Percentiles rank a stretch among this genome's conserved stretches.
These are phyloP conservation scores for Brachionus calyciflorus DNA, from an alignment of 1,140 invertebrate species.

Conservation along the genomic window DNA sequence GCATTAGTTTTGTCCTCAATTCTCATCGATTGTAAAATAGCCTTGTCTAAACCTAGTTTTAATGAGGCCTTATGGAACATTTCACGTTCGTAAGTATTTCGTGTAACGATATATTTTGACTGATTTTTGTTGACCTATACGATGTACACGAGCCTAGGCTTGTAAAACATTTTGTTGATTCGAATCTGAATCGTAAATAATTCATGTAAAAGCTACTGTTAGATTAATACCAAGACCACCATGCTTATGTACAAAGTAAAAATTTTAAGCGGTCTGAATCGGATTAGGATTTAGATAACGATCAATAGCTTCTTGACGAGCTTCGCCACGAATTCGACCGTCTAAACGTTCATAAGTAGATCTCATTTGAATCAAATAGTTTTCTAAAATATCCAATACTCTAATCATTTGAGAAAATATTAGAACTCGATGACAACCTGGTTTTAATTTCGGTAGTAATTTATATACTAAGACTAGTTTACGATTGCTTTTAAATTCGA, in stretches of 20 bases:
- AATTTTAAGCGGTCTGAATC: slow-evolving; percentile 50
- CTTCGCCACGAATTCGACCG: slow-evolving; percentile 91
- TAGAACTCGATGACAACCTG: slow-evolving; percentile 90
- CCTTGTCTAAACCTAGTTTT: slow-evolving; percentile 96
- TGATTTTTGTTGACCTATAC: slow-evolving; percentile 98
- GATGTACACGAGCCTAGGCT: slow-evolving; percentile 96
- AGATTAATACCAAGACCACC: slow-evolving; percentile 95
- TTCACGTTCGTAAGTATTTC: slow-evolving; percentile 97
- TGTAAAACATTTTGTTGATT: slow-evolving; percentile 97
- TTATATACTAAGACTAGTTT: slow-evolving; percentile 99
- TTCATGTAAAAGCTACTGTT: slow-evolving; percentile 98
- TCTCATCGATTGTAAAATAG: slow-evolving; percentile 92
- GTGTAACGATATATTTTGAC: slow-evolving; percentile 98
- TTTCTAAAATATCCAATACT: slow-evolving; percentile 95
- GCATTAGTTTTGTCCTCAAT: slow-evolving; percentile 52
- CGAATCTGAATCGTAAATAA: slow-evolving; percentile 99
- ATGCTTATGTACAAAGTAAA: slow-evolving; percentile 69
- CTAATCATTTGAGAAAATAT: slow-evolving; percentile 99
- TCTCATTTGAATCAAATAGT: slow-evolving; percentile 81
- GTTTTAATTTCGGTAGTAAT: slow-evolving; percentile 88
- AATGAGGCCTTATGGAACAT: slow-evolving; percentile 99
- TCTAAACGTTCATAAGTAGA: slow-evolving; percentile 71
- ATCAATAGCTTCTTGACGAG: slow-evolving; percentile 90
- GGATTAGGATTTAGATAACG: slow-evolving; percentile 9
- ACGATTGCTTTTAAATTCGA: slow-evolving; percentile 54